Evolutionary conservation across 2,888 invertebrate species (phyloP).

Genomic region (Phaedon cochleariae): DNA sequence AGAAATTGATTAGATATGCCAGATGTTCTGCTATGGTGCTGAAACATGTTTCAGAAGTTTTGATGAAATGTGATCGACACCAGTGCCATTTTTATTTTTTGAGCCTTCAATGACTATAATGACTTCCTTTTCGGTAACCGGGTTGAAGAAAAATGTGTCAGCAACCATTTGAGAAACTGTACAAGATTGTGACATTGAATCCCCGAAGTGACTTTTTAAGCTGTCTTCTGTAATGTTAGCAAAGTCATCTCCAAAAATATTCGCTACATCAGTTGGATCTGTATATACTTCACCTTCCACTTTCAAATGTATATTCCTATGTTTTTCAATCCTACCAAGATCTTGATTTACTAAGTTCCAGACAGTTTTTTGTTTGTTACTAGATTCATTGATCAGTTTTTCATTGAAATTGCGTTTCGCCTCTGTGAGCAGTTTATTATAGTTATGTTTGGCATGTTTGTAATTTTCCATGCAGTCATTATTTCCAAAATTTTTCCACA

Average conservation of each 20-base stretch:
- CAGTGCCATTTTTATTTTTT: neutral
- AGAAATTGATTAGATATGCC: neutral
- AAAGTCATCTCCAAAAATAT: slow-evolving; percentile 4
- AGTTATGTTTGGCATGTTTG: slow-evolving; percentile 1
- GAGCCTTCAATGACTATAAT: neutral
- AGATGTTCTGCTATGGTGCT: neutral
- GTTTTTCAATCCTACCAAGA: neutral
- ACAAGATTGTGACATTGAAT: neutral
- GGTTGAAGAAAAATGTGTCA: neutral
- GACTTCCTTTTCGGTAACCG: neutral
- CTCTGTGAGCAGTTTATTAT: neutral
- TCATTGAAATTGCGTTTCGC: neutral
- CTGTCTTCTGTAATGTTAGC: neutral
- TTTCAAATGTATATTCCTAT: neutral
- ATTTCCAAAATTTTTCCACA: slow-evolving; percentile 3
- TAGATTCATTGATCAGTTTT: too few species aligned
- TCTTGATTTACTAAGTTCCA: neutral
- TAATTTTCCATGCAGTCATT: slow-evolving; percentile 2
- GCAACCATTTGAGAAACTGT: neutral
- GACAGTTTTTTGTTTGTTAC: too few species aligned
- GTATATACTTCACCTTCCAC: neutral
- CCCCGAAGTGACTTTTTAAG: neutral
- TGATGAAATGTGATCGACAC: neutral
- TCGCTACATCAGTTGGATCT: neutral
- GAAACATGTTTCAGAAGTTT: neutral